Evolutionary conservation across 2,797 vertebrate species (phyloP).

Genomic region (Rhinatrema bivittatum): DNA sequence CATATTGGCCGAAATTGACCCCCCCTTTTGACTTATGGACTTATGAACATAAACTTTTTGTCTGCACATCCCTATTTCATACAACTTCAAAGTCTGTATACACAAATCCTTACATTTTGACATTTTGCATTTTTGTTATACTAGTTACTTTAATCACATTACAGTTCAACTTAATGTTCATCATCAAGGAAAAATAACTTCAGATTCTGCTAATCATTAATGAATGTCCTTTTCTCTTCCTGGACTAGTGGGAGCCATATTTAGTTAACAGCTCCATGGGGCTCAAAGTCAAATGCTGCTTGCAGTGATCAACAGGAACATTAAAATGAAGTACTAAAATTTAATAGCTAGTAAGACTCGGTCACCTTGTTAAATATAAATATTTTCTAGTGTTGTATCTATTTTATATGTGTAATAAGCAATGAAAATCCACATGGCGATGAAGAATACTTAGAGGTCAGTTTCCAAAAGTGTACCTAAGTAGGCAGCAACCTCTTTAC

Average conservation of each 20-base stretch:
- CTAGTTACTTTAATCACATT: conserved; percentile 13
- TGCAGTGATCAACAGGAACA: conserved; percentile 22
- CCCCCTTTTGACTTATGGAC: too few species aligned
- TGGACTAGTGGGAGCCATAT: conserved; percentile 13
- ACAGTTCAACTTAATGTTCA: neutral
- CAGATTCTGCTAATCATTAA: conserved; percentile 9
- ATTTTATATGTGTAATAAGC: conserved; percentile 17
- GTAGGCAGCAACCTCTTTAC: too few species aligned
- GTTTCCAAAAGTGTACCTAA: too few species aligned
- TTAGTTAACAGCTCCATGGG: conserved; percentile 5
- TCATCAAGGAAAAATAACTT: conserved; percentile 3
- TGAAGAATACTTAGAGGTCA: neutral
- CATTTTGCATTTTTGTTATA: too few species aligned
- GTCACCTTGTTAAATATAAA: conserved; percentile 20
- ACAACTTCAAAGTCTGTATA: too few species aligned
- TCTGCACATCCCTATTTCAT: too few species aligned
- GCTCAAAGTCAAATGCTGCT: conserved; percentile 7
- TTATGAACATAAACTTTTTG: too few species aligned
- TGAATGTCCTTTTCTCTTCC: conserved; percentile 11
- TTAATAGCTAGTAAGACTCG: conserved; percentile 16
- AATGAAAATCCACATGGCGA: neutral
- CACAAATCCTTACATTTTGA: too few species aligned
- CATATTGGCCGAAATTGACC: too few species aligned
- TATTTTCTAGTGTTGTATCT: conserved; percentile 1
- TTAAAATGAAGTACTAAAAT: conserved; percentile 19